Evolutionary conservation across 2,888 invertebrate genomes (phyloP), one percentile per base, ranked within the genome.

Genomic region (Drosophila koepferae): DNA sequence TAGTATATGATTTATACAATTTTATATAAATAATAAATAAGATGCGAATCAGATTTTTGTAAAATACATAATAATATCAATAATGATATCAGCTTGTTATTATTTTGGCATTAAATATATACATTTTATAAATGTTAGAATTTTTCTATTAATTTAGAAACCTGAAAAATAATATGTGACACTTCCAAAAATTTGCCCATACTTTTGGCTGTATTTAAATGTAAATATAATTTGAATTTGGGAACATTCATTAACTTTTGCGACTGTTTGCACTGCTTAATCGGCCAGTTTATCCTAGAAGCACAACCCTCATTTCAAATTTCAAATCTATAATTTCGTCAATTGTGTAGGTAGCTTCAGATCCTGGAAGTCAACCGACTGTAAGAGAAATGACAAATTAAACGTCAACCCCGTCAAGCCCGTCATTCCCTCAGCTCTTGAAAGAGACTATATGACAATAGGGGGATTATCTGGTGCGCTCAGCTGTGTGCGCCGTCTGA

Each of bases 401-500:
- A 71, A 28, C 48, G 64, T 28, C 23, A 46, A 51, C 55, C 36
- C 28, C 48, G 64, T 28, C 18, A 46, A 46, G 51, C 36, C 38
- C 48, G 56, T 20, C 18, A 38, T 41, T 43, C 18, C 34, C 28
- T 16, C 23, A 10, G 38, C 23, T 54, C 23, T 16, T 40, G 36
- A 20, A 18, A 10, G 49, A 18, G 49, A 31, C 31, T 38, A 53
- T 36, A 10, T 10, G 55, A 80, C 80, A 80, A 70, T 65, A 44
- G 70, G 56, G 46, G 62, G 75, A 64, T 79, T 72, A 75, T 48
- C 63, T 69, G 54, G 62, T 66, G 67, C 68, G 65, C 5, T 63
- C 69, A 65, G 59, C 74, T 65, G 71, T 77, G 43, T 74, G 71
- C 63, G 51, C 40, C 28, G 68, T 66, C 70, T 70, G 78, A 68